Percentiles rank a stretch among this genome's conserved stretches.
phyloP scores from a whole-genome alignment of 2,797 vertebrate species.

The Channa striata region DNA sequence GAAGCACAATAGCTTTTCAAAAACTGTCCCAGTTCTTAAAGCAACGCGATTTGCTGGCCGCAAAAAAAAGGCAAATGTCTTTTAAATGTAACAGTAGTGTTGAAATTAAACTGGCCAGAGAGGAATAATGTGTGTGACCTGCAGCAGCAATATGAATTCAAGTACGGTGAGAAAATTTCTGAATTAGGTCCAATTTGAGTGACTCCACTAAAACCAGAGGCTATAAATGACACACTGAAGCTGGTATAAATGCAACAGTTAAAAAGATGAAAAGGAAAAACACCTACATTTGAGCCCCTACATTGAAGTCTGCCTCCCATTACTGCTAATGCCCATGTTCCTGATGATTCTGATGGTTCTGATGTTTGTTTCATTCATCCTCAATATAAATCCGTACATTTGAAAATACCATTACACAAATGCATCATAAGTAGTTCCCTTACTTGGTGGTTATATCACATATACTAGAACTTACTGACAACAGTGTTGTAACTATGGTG shows the following conservation, averaged over 20 bases:
- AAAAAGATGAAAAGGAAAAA: background rate
- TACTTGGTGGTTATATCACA: constrained; percentile 4
- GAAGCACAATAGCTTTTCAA: background rate
- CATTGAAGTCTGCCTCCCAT: background rate
- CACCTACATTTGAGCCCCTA: background rate
- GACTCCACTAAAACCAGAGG: background rate
- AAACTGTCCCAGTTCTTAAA: background rate
- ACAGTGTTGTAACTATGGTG: background rate
- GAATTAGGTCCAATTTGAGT: background rate
- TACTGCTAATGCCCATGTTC: background rate
- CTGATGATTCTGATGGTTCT: background rate
- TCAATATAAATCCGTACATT: too few relatives aligned
- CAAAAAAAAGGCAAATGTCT: constrained; percentile 1
- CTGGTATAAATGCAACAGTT: background rate
- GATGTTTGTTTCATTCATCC: background rate
- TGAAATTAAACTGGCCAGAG: background rate
- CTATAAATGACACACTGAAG: background rate
- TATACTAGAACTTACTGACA: constrained; percentile 2
- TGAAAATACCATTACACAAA: constrained; percentile 3
- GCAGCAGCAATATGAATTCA: constrained; percentile 3
- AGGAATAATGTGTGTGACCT: constrained; percentile 4
- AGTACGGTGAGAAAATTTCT: background rate
- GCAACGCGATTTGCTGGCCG: background rate
- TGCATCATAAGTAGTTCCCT: constrained; percentile 12
- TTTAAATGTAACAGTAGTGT: background rate